Evolutionary conservation across 2,888 invertebrate species (phyloP).

Genomic region (Cerastis leucographa): DNA sequence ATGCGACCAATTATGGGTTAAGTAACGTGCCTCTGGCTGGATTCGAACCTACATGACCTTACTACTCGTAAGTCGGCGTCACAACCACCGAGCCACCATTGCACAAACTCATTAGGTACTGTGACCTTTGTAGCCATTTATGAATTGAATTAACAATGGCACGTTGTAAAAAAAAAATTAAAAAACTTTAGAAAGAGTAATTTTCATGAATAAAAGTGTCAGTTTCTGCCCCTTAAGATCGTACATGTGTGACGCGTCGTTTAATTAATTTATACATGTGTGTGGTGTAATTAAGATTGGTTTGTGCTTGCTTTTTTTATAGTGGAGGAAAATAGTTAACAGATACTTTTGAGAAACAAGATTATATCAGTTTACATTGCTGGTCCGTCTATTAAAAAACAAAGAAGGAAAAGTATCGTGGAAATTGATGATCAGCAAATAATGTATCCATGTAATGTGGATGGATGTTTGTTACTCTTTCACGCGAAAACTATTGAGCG

Average conservation of each 20-base stretch:
- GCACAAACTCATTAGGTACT: neutral
- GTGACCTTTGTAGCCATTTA: neutral
- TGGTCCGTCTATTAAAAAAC: neutral
- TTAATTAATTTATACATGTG: conserved; percentile 29
- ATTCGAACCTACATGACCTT: neutral
- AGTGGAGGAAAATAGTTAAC: conserved; percentile 15
- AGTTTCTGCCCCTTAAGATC: conserved; percentile 24
- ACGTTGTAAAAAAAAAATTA: neutral
- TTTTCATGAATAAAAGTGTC: neutral
- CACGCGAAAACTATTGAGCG: too few species aligned
- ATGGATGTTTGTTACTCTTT: too few species aligned
- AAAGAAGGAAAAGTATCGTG: neutral
- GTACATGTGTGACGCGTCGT: conserved; percentile 9
- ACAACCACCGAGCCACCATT: neutral
- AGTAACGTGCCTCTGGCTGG: neutral
- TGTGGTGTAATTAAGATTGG: conserved; percentile 38
- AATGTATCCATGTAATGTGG: too few species aligned
- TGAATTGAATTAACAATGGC: neutral
- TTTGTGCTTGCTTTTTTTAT: conserved; percentile 18
- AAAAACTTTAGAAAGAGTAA: neutral
- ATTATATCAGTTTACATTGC: conserved; percentile 10
- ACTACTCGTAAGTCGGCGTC: neutral
- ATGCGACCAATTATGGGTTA: too few species aligned
- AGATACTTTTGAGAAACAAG: neutral
- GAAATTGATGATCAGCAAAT: neutral